Evolutionary conservation across 2,888 invertebrate genomes (phyloP).

Genomic region (Dryobotodes eremita): DNA sequence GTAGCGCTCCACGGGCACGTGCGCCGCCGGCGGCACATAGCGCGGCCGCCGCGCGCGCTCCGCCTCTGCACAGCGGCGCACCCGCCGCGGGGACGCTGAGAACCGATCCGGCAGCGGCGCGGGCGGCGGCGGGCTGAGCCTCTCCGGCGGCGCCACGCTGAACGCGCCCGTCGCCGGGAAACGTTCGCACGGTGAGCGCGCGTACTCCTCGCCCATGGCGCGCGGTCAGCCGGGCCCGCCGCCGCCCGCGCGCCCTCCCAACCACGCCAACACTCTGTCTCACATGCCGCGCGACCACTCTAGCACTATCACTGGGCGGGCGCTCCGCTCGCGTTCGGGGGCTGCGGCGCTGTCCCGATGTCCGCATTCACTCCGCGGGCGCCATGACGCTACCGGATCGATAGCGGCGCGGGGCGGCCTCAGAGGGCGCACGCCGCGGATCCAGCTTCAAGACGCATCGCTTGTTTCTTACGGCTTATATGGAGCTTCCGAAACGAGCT

Average conservation of each 20-base stretch:
- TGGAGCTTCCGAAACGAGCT: conserved; percentile 80
- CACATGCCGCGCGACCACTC: conserved; percentile 87
- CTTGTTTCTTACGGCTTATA: conserved; percentile 72
- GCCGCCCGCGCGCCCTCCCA: conserved; percentile 88
- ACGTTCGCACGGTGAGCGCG: conserved; percentile 90
- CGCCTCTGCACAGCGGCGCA: conserved; percentile 92
- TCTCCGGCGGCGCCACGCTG: conserved; percentile 92
- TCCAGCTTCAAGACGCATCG: conserved; percentile 83
- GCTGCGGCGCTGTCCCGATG: conserved; percentile 86
- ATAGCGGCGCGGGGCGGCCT: conserved; percentile 88
- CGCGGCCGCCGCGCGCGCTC: conserved; percentile 92
- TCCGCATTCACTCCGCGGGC: conserved; percentile 90
- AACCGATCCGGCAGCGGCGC: conserved; percentile 91
- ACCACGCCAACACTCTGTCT: conserved; percentile 82
- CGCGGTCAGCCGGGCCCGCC: conserved; percentile 88
- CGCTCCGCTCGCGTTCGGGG: conserved; percentile 81
- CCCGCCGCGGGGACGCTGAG: conserved; percentile 91
- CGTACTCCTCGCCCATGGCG: conserved; percentile 90
- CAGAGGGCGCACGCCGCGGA: conserved; percentile 84
- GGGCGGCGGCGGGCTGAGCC: conserved; percentile 92
- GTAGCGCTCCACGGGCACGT: conserved; percentile 93
- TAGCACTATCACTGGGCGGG: conserved; percentile 84
- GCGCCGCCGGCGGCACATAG: conserved; percentile 93
- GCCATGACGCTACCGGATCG: conserved; percentile 88
- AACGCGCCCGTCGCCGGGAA: conserved; percentile 90